Evolutionary conservation across 2,888 invertebrate species (phyloP).

Genomic region (Pollenia angustigena): DNA sequence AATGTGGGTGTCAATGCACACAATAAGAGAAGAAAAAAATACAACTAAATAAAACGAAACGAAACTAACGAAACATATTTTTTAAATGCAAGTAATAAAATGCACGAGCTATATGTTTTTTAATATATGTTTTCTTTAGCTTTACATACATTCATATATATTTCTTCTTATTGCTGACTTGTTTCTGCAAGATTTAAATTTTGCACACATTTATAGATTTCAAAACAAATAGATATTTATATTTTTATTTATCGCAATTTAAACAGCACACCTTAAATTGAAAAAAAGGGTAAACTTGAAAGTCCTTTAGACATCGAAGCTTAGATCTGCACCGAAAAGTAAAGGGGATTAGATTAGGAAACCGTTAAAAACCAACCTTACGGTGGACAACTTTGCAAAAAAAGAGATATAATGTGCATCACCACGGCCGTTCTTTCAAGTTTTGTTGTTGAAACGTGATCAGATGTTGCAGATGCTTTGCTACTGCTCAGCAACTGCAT

Average conservation of each 20-base stretch:
- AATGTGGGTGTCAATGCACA: conserved; percentile 65
- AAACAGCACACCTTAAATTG: conserved; percentile 20
- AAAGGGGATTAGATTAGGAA: too few relatives aligned
- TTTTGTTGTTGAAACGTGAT: too few relatives aligned
- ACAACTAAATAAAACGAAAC: conserved; percentile 15
- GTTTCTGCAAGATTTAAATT: not conserved
- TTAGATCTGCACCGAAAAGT: too few relatives aligned
- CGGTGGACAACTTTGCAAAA: too few relatives aligned
- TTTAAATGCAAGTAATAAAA: conserved; percentile 57
- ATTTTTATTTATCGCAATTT: not conserved
- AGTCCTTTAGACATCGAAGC: not conserved
- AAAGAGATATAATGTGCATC: too few relatives aligned
- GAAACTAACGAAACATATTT: conserved; percentile 44
- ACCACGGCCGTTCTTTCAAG: too few relatives aligned
- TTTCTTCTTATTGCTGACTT: not conserved
- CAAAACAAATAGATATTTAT: conserved; percentile 1
- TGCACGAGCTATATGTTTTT: conserved; percentile 51
- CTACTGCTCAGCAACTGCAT: too few relatives aligned
- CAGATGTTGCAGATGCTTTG: too few relatives aligned
- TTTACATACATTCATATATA: not conserved
- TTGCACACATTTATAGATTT: conserved; percentile 10
- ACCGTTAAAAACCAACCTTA: too few relatives aligned
- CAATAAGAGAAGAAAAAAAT: not conserved
- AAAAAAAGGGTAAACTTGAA: not conserved
- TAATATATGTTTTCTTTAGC: not conserved